A percentile compares a stretch with the other conserved stretches of the same genome.
Conservation (phyloP, 2,888 invertebrate genomes). For the Torymus tubicola region DNA sequence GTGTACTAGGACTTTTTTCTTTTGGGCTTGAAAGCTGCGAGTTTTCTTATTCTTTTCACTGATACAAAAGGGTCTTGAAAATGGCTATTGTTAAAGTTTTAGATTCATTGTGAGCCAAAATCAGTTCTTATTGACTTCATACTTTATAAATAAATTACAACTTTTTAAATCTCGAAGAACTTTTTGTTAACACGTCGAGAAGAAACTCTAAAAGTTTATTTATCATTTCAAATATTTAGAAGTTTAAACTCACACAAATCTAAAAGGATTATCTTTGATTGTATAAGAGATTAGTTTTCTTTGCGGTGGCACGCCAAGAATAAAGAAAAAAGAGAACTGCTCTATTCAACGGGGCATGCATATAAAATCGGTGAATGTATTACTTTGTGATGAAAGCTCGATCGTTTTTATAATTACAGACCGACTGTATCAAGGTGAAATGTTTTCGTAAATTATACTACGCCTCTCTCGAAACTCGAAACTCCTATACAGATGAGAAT, state of each 20-base stretch:
- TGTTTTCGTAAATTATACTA: constrained; percentile 29
- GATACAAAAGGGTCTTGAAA: constrained; percentile 34
- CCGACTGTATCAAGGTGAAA: constrained; percentile 34
- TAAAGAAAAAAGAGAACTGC: too few relatives aligned
- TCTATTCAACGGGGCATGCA: too few relatives aligned
- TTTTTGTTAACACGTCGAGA: too few relatives aligned
- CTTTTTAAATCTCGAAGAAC: too few relatives aligned
- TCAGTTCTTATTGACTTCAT: neutral
- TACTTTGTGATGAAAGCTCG: constrained; percentile 11
- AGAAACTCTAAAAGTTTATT: too few relatives aligned
- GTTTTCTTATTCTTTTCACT: constrained; percentile 6
- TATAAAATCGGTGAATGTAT: constrained; percentile 9
- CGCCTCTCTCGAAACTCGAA: neutral
- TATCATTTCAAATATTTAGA: too few relatives aligned
- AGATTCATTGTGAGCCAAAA: constrained; percentile 11
- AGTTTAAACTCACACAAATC: too few relatives aligned
- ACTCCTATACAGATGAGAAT: constrained; percentile 3
- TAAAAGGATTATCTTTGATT: too few relatives aligned
- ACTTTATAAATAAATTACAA: too few relatives aligned
- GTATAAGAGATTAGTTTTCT: too few relatives aligned
- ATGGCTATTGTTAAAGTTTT: constrained; percentile 10
- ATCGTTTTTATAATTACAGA: constrained; percentile 17
- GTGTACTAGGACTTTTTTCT: too few relatives aligned
- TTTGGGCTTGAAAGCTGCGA: constrained; percentile 25
- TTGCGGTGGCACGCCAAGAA: too few relatives aligned